These are phyloP conservation scores for Lanius ludovicianus DNA, from an alignment of 2,113 vertebrate species.

Conservation along the genomic window DNA sequence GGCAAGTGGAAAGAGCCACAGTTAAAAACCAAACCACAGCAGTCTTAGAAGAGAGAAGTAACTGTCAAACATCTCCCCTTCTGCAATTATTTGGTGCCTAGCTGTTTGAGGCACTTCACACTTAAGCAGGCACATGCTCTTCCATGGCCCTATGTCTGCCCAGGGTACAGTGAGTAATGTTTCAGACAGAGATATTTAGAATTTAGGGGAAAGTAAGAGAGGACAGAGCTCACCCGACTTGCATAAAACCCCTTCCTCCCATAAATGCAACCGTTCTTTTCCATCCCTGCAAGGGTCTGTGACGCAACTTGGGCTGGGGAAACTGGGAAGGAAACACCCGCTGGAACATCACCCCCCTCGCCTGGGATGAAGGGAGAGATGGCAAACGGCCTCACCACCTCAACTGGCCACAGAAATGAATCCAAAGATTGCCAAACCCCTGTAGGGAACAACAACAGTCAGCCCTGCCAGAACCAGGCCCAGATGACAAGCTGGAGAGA, in stretches of 20 bases:
- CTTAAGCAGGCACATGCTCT: not conserved
- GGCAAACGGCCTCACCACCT: slow-evolving; percentile 25
- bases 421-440: slow-evolving; percentile 45
- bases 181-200: not conserved
- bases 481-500: not conserved
- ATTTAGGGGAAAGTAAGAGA: not conserved
- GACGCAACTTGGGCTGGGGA: slow-evolving; percentile 43
- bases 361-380: slow-evolving; percentile 37
- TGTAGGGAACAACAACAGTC: not conserved
- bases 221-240: not conserved
- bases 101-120: not conserved
- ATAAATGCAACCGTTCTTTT: not conserved
- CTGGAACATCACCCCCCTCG: not conserved
- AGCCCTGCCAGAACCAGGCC: not conserved
- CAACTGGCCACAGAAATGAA: slow-evolving; percentile 25
- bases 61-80: not conserved
- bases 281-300: slow-evolving; percentile 31
- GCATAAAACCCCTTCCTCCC: slow-evolving; percentile 11
- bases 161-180: not conserved
- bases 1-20: slow-evolving; percentile 60
- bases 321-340: not conserved
- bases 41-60: slow-evolving; percentile 69
- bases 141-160: not conserved
- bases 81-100: not conserved
- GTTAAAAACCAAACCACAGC: slow-evolving; percentile 68